phyloP scores from a whole-genome alignment of 2,797 vertebrate genomes.

The Trichosurus vulpecula region DNA sequence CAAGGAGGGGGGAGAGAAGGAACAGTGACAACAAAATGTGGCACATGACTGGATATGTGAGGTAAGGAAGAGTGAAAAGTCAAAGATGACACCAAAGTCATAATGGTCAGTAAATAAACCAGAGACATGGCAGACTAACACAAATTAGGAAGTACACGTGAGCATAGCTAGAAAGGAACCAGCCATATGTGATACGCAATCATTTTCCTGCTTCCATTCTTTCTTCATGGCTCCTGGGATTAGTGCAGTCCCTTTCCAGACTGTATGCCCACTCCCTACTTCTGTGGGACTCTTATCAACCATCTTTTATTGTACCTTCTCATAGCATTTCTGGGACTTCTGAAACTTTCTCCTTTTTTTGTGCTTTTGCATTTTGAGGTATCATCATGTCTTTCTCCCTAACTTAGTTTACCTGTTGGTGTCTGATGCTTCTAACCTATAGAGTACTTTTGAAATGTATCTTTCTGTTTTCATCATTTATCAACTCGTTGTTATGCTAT shows the following conservation, averaged over 20 bases:
- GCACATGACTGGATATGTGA: neutral
- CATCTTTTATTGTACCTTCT: neutral
- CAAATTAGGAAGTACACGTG: neutral
- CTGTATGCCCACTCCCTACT: too few relatives aligned
- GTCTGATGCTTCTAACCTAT: neutral
- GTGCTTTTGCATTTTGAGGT: neutral
- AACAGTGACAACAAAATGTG: neutral
- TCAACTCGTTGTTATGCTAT: neutral
- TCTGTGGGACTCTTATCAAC: neutral
- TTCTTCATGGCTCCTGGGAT: neutral
- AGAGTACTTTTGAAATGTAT: neutral
- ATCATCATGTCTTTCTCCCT: neutral
- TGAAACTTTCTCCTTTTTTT: neutral
- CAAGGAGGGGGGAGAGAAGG: neutral
- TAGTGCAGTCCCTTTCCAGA: neutral
- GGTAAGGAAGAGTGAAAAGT: neutral
- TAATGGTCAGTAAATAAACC: neutral
- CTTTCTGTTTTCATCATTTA: neutral
- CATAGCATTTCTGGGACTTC: neutral
- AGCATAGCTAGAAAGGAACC: neutral
- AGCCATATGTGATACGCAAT: neutral
- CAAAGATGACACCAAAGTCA: neutral
- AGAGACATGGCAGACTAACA: neutral
- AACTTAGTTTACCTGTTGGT: neutral
- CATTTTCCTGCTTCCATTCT: neutral